Conservation (phyloP, 2,113 vertebrate genomes). For the Pao palembangensis region DNA sequence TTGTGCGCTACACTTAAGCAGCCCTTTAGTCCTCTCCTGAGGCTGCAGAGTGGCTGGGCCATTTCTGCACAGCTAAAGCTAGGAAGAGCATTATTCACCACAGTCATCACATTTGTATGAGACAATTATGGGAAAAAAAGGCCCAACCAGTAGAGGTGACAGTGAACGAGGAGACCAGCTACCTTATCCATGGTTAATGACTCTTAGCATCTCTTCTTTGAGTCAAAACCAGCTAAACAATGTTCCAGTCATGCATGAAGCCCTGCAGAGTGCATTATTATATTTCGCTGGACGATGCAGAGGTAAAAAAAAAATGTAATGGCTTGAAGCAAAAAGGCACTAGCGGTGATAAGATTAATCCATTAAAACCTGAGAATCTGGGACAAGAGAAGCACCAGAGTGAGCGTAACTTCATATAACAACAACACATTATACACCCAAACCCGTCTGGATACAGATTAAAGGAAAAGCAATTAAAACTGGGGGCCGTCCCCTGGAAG, state of each 20-base stretch:
- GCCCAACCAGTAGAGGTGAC: too few relatives aligned
- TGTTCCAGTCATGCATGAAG: slow-evolving; percentile 19
- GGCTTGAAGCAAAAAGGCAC: slow-evolving; percentile 42
- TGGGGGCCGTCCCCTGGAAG: too few relatives aligned
- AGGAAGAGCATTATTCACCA: slow-evolving; percentile 54
- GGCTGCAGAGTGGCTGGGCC: slow-evolving; percentile 35
- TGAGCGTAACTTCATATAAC: slow-evolving; percentile 26
- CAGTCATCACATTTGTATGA: slow-evolving; percentile 32
- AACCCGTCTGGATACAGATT: too few relatives aligned
- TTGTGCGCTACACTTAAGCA: slow-evolving; percentile 22
- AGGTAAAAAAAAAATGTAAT: slow-evolving; percentile 43
- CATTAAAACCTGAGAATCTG: slow-evolving; percentile 50
- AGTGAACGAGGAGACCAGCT: too few relatives aligned
- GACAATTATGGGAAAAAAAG: too few relatives aligned
- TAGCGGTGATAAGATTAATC: slow-evolving; percentile 48
- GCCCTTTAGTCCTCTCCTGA: slow-evolving; percentile 23
- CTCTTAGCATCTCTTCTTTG: too few relatives aligned
- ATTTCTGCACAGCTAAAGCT: slow-evolving; percentile 33
- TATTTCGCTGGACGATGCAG: slow-evolving; percentile 32
- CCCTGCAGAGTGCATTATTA: slow-evolving; percentile 39
- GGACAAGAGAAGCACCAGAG: slow-evolving; percentile 38
- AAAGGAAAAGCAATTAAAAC: too few relatives aligned
- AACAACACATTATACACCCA: too few relatives aligned
- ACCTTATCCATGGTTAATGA: too few relatives aligned
- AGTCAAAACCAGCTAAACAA: slow-evolving; percentile 24